A percentile compares a stretch with the other conserved stretches of the same genome.
Conservation (phyloP, 1,140 invertebrate genomes). For the Spodoptera litura region DNA sequence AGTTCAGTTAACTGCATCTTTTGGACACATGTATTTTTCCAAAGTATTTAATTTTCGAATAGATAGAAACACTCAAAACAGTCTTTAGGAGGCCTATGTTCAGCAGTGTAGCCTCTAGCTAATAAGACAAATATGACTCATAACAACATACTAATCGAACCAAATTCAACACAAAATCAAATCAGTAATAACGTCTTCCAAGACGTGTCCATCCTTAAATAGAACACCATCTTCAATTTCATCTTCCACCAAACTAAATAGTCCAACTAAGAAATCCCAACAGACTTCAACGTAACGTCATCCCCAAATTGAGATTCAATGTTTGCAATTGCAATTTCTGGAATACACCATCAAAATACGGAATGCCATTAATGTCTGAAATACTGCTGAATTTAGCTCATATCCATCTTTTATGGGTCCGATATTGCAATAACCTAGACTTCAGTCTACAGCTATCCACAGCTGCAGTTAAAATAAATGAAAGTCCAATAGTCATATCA, state of each 20-base stretch:
- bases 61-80: no score
- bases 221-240: neutral
- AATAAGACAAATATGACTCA: no score
- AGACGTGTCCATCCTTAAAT: neutral
- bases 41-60: no score
- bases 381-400: neutral
- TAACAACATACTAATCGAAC: no score
- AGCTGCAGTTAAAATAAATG: no score
- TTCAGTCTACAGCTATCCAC: no score
- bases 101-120: no score
- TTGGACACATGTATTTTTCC: no score
- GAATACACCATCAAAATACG: slow-evolving; percentile 7
- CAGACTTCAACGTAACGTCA: neutral
- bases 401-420: neutral
- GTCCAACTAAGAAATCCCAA: neutral
- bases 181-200: neutral
- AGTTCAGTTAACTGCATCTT: no score
- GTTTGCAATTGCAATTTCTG: slow-evolving; percentile 27
- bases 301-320: slow-evolving; percentile 19
- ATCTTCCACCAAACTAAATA: neutral
- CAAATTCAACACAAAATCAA: neutral
- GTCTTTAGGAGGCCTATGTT: no score
- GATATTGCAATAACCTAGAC: neutral
- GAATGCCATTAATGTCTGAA: slow-evolving; percentile 2
- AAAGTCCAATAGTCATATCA: no score